A percentile compares a stretch with the other conserved stretches of the same genome.
These are phyloP conservation scores for Chelmon rostratus DNA, from an alignment of 2,797 vertebrate genomes.

Conservation along the genomic window DNA sequence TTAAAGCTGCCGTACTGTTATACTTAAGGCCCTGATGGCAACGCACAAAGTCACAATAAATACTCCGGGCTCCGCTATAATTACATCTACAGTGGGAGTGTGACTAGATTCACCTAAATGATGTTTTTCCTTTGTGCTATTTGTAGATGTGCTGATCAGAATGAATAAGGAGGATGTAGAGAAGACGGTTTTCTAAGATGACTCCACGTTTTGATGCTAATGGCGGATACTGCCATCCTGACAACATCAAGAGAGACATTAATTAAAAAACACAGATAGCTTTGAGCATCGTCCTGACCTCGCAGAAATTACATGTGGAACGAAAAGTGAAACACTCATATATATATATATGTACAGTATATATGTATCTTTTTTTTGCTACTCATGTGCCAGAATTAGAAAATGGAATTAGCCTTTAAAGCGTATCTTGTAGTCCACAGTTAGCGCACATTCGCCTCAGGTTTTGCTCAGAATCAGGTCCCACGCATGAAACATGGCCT, in stretches of 20 bases:
- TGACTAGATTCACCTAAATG: constrained; percentile 21
- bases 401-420: not conserved
- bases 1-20: constrained; percentile 21
- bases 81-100: constrained; percentile 27
- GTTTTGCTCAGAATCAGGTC: too few relatives aligned
- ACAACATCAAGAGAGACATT: constrained; percentile 15
- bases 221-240: constrained; percentile 7
- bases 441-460: too few relatives aligned
- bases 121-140: constrained; percentile 33
- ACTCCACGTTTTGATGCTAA: constrained; percentile 20
- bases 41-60: constrained; percentile 36
- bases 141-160: constrained; percentile 25
- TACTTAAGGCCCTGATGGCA: constrained; percentile 14
- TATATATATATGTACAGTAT: too few relatives aligned
- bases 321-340: not conserved
- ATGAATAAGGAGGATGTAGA: not conserved
- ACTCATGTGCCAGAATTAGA: too few relatives aligned
- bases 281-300: not conserved
- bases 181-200: constrained; percentile 18
- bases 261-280: constrained; percentile 25
- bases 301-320: not conserved
- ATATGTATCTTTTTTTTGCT: not conserved
- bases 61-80: constrained; percentile 25
- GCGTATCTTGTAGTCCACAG: not conserved
- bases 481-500: too few relatives aligned